Evolutionary conservation across 2,113 vertebrate genomes (phyloP), one percentile per base, ranked within the genome.

Genomic region (Buteo buteo): DNA sequence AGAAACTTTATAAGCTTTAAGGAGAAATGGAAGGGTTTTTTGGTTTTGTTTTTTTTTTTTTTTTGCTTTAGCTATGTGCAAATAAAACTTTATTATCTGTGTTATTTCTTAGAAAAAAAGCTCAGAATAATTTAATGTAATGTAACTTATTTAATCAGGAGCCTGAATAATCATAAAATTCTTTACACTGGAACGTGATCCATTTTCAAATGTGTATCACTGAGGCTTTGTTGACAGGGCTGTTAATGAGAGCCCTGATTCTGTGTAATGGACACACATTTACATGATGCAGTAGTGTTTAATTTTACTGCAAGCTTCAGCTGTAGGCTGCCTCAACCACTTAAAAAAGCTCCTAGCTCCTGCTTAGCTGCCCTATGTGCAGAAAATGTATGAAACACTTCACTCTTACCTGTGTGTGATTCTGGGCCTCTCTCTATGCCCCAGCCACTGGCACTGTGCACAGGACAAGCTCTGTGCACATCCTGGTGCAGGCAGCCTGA

Each of bases 1-100:
- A 95, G 91, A 88, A 93, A 78, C 44, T 87, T 82, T 47, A 8
- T 47, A 93, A 85, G 34, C 49, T 77, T 88, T 62, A 54, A 82
- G 44, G 44, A 91, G 36, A 95, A 88, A 66, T 71, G 6, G 14
- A 87, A 95, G 8, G 8, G 2, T 10, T 20, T 49, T 73, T 76
- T 19, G 3, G 16, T 49, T 73, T 76, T 16, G 34, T 0, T 2
- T 5, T 0, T 5, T 44, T 5, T 79, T 64, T 87, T 28, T 71
- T 38, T 58, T 81, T 61, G 0, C 57, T 55, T 79, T 73, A 90
- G 31, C 9, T 54, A 14, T 49, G 55, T 32, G 22, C 49, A 90
- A 80, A 50, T 45, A 38, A 72, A 62, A 80, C 17, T 62, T 76
- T 55, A 36, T 70, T 61, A 59, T 58, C 55, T 29, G 13, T 67